These are phyloP conservation scores for Acipenser ruthenus DNA, from an alignment of 2,797 vertebrate species.

Conservation along the genomic window DNA sequence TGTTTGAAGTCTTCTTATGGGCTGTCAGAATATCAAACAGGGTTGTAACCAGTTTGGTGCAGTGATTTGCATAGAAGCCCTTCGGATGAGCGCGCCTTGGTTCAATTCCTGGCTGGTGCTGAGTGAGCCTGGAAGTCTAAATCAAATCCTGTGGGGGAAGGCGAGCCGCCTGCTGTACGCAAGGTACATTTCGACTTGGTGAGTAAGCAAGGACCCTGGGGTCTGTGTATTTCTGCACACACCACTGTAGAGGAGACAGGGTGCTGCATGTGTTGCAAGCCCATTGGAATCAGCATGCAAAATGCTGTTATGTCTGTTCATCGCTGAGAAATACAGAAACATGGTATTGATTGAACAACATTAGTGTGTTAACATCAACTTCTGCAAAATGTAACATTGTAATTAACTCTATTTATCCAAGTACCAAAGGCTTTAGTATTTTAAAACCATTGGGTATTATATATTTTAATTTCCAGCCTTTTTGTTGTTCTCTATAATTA, in stretches of 20 bases:
- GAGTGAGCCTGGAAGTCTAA: slow-evolving; percentile 55
- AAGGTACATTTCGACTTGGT: slow-evolving; percentile 65
- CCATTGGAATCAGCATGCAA: slow-evolving; percentile 56
- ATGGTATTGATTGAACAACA: no score
- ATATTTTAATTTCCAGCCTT: no score
- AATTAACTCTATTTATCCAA: no score
- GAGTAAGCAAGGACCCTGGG: slow-evolving; percentile 70
- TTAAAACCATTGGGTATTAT: no score
- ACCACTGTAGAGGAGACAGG: slow-evolving; percentile 46
- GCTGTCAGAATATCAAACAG: slow-evolving; percentile 46
- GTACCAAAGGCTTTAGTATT: no score
- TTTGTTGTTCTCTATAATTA: no score
- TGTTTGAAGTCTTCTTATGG: slow-evolving; percentile 55
- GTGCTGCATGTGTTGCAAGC: slow-evolving; percentile 59
- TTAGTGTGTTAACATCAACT: no score
- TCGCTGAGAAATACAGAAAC: slow-evolving; percentile 24
- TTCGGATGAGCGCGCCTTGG: slow-evolving; percentile 54
- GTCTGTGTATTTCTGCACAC: slow-evolving; percentile 54
- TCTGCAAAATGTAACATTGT: no score
- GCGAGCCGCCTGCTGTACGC: slow-evolving; percentile 59
- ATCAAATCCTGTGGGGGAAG: slow-evolving; percentile 55
- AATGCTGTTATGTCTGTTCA: slow-evolving; percentile 55
- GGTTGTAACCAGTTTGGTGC: slow-evolving; percentile 56
- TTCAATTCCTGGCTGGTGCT: slow-evolving; percentile 61
- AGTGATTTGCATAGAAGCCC: slow-evolving; percentile 68